A percentile compares a stretch with the other conserved stretches of the same genome.
Conservation (phyloP, 2,113 vertebrate species). For the Xerus inauris region DNA sequence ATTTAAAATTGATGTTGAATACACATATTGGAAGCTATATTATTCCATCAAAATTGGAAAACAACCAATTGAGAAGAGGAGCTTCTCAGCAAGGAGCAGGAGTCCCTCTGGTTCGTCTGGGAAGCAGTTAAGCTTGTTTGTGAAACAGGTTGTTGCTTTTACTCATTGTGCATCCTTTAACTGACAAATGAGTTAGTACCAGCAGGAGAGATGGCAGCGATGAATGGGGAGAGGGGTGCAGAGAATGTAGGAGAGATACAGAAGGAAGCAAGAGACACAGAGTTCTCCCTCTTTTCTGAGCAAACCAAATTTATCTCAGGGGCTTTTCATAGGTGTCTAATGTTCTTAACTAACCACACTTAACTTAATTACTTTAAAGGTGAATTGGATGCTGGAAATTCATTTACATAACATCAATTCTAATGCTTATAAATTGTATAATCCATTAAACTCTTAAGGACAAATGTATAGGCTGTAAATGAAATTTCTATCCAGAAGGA, state of each 20-base stretch:
- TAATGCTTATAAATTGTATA: conserved; percentile 76
- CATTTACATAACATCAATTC: conserved; percentile 79
- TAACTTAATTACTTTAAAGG: conserved; percentile 82
- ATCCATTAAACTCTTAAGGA: conserved; percentile 78
- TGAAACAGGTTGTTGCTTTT: conserved; percentile 59
- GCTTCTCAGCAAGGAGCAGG: conserved; percentile 45
- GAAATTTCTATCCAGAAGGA: conserved; percentile 74
- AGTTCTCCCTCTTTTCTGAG: background rate
- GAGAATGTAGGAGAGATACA: background rate
- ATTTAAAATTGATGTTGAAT: conserved; percentile 52
- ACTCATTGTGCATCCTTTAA: conserved; percentile 53
- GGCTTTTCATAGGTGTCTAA: conserved; percentile 61
- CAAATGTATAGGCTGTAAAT: conserved; percentile 73
- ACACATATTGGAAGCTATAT: conserved; percentile 3
- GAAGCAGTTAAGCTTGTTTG: conserved; percentile 58
- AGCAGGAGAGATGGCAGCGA: background rate
- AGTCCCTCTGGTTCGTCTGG: conserved; percentile 25
- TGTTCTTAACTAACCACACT: conserved; percentile 73
- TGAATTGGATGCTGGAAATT: conserved; percentile 70
- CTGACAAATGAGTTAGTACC: conserved; percentile 49
- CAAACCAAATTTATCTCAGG: conserved; percentile 25
- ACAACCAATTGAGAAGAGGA: conserved; percentile 43
- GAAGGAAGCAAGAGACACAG: background rate
- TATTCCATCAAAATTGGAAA: conserved; percentile 52
- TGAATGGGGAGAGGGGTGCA: rapidly evolving